These are phyloP conservation scores for Pangasius sanitwongsei DNA, from an alignment of 2,797 vertebrate genomes.

Conservation along the genomic window DNA sequence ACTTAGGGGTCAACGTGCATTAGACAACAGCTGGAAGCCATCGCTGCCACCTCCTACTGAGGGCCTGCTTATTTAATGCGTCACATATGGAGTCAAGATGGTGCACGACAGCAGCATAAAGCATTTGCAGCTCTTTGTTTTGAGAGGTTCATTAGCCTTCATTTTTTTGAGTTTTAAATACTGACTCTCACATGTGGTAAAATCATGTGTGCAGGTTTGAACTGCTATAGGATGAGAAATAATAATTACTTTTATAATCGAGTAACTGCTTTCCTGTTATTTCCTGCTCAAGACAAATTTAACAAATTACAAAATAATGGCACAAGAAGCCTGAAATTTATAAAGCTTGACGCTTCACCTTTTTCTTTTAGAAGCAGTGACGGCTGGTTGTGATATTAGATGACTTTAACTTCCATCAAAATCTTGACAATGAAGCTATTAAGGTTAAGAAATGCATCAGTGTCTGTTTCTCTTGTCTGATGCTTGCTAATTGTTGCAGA, in stretches of 20 bases:
- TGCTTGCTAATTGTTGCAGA: neutral
- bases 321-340: neutral
- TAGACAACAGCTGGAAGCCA: slow-evolving; percentile 72
- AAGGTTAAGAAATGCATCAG: neutral
- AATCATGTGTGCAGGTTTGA: neutral
- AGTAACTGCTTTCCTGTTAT: neutral
- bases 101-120: slow-evolving; percentile 8
- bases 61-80: slow-evolving; percentile 66
- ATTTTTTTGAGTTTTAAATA: neutral
- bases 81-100: slow-evolving; percentile 62
- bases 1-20: neutral
- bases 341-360: too few species aligned
- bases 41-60: slow-evolving; percentile 57
- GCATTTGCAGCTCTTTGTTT: slow-evolving; percentile 5
- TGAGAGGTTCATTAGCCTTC: neutral
- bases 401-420: slow-evolving; percentile 5
- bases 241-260: neutral
- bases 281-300: neutral
- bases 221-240: neutral
- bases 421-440: neutral
- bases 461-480: neutral
- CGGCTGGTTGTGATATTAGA: neutral
- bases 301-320: neutral
- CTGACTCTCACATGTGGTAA: neutral
- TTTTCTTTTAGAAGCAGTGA: neutral